Evolutionary conservation across 2,113 vertebrate genomes (phyloP).

Genomic region (Myodes glareolus): DNA sequence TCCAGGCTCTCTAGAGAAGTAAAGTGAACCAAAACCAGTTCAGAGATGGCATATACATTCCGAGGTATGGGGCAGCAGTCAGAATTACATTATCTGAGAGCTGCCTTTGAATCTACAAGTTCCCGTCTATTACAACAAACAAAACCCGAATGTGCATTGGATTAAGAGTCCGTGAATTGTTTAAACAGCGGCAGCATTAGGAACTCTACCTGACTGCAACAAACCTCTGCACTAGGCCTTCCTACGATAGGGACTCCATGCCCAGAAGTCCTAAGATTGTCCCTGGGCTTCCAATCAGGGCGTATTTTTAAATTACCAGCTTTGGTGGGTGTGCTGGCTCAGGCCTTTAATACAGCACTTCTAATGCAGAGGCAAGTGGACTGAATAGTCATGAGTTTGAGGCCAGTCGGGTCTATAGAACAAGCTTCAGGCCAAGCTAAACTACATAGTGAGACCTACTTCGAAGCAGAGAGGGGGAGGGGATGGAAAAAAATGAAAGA

Average conservation of each 20-base stretch:
- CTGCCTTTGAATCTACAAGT: not conserved
- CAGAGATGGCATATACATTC: not conserved
- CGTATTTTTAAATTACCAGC: not conserved
- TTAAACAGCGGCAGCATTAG: not conserved
- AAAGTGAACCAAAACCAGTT: constrained; percentile 6
- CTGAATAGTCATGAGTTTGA: not conserved
- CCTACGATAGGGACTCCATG: not conserved
- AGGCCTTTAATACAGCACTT: not conserved
- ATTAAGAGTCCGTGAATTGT: not conserved
- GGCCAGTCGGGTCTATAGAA: not conserved
- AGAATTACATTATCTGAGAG: not conserved
- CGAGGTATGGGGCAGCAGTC: not conserved
- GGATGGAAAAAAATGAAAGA: too few relatives aligned
- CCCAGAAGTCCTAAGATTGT: not conserved
- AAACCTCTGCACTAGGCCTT: not conserved
- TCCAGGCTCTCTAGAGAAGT: not conserved
- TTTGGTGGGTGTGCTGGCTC: not conserved
- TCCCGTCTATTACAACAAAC: not conserved
- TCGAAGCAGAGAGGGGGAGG: not conserved
- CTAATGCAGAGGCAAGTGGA: not conserved
- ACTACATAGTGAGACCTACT: not conserved
- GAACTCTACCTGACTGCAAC: not conserved
- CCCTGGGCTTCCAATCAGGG: not conserved
- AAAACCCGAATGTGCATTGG: not conserved
- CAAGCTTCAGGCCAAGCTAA: not conserved